Evolutionary conservation across 2,113 vertebrate genomes (phyloP).

Genomic region (Scortum barcoo): DNA sequence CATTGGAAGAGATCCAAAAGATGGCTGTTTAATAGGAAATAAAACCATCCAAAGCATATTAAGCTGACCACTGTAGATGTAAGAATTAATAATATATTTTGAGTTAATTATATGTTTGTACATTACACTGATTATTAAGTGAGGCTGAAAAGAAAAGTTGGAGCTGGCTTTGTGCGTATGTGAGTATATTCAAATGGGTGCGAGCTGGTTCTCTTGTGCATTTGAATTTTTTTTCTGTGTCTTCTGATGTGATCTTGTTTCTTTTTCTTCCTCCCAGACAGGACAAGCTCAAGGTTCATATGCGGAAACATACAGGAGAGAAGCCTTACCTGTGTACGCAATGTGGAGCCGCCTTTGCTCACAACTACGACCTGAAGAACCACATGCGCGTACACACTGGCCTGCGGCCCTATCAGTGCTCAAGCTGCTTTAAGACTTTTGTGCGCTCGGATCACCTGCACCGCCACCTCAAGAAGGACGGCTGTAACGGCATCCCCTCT

Average conservation of each 20-base stretch:
- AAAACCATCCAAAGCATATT: slow-evolving; percentile 41
- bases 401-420: slow-evolving; percentile 97
- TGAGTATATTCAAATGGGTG: slow-evolving; percentile 1
- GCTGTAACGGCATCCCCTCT: slow-evolving; percentile 96
- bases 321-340: slow-evolving; percentile 98
- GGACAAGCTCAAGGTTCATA: slow-evolving; percentile 99
- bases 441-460: slow-evolving; percentile 98
- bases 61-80: slow-evolving; percentile 17
- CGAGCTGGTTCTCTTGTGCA: background rate
- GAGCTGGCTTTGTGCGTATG: background rate
- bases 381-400: slow-evolving; percentile 99
- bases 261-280: slow-evolving; percentile 85
- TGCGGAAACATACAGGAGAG: slow-evolving; percentile 98
- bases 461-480: slow-evolving; percentile 98
- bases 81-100: slow-evolving; percentile 32
- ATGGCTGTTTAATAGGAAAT: slow-evolving; percentile 44
- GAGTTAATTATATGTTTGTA: slow-evolving; percentile 24
- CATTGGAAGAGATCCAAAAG: slow-evolving; percentile 54
- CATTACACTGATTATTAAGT: slow-evolving; percentile 2
- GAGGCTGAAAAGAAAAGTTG: background rate
- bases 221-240: slow-evolving; percentile 13
- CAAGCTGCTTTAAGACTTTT: slow-evolving; percentile 98
- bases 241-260: slow-evolving; percentile 43
- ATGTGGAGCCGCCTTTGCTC: slow-evolving; percentile 96
- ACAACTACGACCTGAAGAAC: slow-evolving; percentile 99